Evolutionary conservation across 1,140 invertebrate genomes (phyloP).

Genomic region (Diploscapter pachys): DNA sequence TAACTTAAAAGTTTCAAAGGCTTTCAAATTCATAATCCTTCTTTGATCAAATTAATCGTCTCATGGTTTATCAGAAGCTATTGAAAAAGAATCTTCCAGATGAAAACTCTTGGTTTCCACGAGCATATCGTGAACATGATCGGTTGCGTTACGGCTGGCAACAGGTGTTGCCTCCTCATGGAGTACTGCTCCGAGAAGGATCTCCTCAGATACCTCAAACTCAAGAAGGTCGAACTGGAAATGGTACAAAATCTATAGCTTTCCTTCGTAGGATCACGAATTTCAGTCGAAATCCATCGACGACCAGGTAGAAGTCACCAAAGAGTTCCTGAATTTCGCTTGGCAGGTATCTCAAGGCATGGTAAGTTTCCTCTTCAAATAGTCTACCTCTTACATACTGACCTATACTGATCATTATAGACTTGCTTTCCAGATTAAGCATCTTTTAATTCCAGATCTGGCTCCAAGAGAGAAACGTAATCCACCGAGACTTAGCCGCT

Average conservation of each 20-base stretch:
- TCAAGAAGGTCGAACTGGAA: slow-evolving; percentile 46
- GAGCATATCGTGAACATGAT: slow-evolving; percentile 94
- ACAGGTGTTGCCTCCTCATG: slow-evolving; percentile 43
- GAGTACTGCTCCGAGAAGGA: slow-evolving; percentile 50
- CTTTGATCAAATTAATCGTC: too few species aligned
- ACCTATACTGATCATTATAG: slow-evolving; percentile 70
- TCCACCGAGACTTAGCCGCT: slow-evolving; percentile 92
- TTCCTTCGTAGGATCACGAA: not conserved
- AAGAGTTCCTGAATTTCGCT: slow-evolving; percentile 68
- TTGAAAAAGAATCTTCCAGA: slow-evolving; percentile 64
- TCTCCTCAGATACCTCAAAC: slow-evolving; percentile 46
- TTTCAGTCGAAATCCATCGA: slow-evolving; percentile 48
- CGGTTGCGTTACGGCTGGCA: slow-evolving; percentile 67
- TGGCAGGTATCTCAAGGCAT: slow-evolving; percentile 94
- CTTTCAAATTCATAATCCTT: too few species aligned
- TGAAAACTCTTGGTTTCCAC: slow-evolving; percentile 91
- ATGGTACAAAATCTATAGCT: slow-evolving; percentile 23
- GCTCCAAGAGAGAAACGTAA: slow-evolving; percentile 58
- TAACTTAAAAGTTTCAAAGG: too few species aligned
- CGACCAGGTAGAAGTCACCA: slow-evolving; percentile 42
- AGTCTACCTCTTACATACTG: not conserved
- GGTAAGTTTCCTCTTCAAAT: slow-evolving; percentile 70
- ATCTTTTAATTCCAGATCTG: slow-evolving; percentile 22
- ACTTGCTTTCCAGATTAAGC: slow-evolving; percentile 63
- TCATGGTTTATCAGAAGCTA: too few species aligned